Conservation (phyloP, 92 coral and sea anemone genomes). For the Palythoa caribaeorum region DNA sequence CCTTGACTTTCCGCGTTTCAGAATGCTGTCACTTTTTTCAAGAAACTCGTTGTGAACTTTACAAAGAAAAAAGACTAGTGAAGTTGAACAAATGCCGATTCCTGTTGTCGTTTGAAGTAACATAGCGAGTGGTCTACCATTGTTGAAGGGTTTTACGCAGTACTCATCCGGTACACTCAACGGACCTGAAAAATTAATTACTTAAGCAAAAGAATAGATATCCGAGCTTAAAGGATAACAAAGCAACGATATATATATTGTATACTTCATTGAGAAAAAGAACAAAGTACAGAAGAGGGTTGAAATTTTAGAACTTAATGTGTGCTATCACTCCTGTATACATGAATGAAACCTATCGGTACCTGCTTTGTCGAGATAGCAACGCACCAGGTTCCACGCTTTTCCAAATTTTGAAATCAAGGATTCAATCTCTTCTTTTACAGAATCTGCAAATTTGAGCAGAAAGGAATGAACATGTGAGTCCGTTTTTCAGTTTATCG, state of each 20-base stretch:
- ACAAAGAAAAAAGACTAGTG: conserved; percentile 68
- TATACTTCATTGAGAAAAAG: too few relatives aligned
- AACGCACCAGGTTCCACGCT: conserved; percentile 82
- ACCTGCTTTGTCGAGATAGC: conserved; percentile 57
- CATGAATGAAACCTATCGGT: background rate
- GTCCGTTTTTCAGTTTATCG: too few relatives aligned
- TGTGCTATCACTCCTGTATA: too few relatives aligned
- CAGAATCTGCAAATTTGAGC: conserved; percentile 36
- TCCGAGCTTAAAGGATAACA: too few relatives aligned
- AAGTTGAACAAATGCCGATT: conserved; percentile 74
- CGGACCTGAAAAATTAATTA: conserved; percentile 55
- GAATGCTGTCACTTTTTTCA: conserved; percentile 55
- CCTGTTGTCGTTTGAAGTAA: conserved; percentile 77
- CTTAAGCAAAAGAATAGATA: too few relatives aligned
- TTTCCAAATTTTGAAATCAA: conserved; percentile 69
- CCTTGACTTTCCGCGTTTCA: conserved; percentile 46
- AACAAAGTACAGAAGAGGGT: too few relatives aligned
- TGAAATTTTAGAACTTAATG: too few relatives aligned
- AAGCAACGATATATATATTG: too few relatives aligned
- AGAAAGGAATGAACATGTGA: too few relatives aligned
- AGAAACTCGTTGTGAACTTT: conserved; percentile 75
- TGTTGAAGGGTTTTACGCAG: conserved; percentile 56
- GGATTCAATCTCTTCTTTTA: conserved; percentile 56
- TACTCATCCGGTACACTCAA: conserved; percentile 61
- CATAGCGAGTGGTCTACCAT: conserved; percentile 78